Evolutionary conservation across 2,797 vertebrate species (phyloP).

Genomic region (Galago senegalensis): DNA sequence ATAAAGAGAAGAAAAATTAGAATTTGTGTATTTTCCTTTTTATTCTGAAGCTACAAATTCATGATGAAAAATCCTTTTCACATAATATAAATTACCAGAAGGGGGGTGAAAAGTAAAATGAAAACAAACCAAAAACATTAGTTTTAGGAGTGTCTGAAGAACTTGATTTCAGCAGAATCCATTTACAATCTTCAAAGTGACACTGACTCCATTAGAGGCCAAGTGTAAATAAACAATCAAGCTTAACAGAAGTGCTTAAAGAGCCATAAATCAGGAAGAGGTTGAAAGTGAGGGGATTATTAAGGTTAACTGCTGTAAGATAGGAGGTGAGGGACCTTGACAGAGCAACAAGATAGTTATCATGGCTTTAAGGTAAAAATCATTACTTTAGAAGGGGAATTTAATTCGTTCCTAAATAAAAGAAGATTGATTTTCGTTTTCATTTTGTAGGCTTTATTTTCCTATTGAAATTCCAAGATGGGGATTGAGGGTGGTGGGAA

Average conservation of each 20-base stretch:
- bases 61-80: slow-evolving; percentile 54
- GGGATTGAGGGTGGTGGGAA: neutral
- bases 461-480: slow-evolving; percentile 65
- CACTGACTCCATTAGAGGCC: slow-evolving; percentile 75
- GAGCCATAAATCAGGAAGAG: slow-evolving; percentile 70
- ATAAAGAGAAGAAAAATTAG: neutral
- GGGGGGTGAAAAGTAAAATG: neutral
- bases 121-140: neutral
- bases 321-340: slow-evolving; percentile 82
- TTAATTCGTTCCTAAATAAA: slow-evolving; percentile 85
- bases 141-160: slow-evolving; percentile 71
- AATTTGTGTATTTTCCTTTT: slow-evolving; percentile 46
- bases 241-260: slow-evolving; percentile 81
- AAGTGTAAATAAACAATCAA: slow-evolving; percentile 80
- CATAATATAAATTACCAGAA: slow-evolving; percentile 62
- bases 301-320: slow-evolving; percentile 82
- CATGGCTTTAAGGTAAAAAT: slow-evolving; percentile 85
- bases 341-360: slow-evolving; percentile 80
- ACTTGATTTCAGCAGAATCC: slow-evolving; percentile 83
- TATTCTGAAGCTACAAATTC: slow-evolving; percentile 12
- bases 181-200: slow-evolving; percentile 83
- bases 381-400: slow-evolving; percentile 76
- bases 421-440: slow-evolving; percentile 83
- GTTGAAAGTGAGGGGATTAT: slow-evolving; percentile 84
- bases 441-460: slow-evolving; percentile 83